Evolutionary conservation across 2,113 vertebrate genomes (phyloP).

Genomic region (Lycocorax pyrrhopterus): DNA sequence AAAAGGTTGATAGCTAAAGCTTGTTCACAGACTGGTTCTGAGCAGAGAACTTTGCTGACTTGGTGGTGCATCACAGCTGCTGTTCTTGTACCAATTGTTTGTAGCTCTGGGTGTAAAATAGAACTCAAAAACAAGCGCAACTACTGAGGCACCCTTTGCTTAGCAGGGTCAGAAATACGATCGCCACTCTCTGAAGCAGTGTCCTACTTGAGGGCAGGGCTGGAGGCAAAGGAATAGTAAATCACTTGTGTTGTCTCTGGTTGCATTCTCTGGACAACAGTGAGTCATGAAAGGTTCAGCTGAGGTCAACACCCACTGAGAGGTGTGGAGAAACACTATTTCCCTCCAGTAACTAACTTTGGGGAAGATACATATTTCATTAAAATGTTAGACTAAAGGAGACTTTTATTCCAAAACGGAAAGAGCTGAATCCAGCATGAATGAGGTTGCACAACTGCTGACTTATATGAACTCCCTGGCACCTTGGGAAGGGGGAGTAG

Average conservation of each 20-base stretch:
- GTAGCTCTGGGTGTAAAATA: not conserved
- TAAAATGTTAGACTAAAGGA: not conserved
- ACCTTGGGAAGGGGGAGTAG: not conserved
- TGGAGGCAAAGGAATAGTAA: not conserved
- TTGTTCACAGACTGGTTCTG: not conserved
- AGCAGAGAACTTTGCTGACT: not conserved
- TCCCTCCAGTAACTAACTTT: not conserved
- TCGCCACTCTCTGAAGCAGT: not conserved
- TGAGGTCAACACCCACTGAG: not conserved
- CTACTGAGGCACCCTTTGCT: not conserved
- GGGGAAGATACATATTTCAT: not conserved
- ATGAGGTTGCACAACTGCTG: not conserved
- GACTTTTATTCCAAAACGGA: not conserved
- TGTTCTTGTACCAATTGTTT: not conserved
- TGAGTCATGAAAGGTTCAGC: not conserved
- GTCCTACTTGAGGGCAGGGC: not conserved
- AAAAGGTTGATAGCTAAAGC: not conserved
- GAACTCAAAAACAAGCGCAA: not conserved
- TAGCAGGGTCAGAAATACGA: not conserved
- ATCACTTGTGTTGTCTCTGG: not conserved
- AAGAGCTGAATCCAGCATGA: not conserved
- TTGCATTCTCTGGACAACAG: not conserved
- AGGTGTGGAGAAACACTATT: not conserved
- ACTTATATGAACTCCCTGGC: not conserved
- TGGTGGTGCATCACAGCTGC: not conserved